Evolutionary conservation across 2,797 vertebrate genomes (phyloP), one percentile per base, ranked within the genome.

Genomic region (Rhinophrynus dorsalis): DNA sequence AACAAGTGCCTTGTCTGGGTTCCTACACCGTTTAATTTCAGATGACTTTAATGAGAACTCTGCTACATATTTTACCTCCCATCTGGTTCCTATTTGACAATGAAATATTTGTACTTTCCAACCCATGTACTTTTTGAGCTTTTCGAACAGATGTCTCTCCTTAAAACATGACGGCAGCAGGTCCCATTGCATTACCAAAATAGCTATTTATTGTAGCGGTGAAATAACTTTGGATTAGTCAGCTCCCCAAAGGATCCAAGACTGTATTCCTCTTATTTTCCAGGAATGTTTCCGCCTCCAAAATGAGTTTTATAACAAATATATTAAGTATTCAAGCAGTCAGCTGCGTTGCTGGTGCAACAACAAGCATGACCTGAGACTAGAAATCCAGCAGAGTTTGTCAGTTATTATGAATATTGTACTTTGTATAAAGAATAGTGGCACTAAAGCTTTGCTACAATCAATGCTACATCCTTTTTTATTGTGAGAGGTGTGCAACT

Each of bases 61-160:
- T 24, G 81, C 84, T 83, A 85, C 84, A 88, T 83, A 88, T 87
- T 92, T 86, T 75, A 88, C 86, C 86, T 87, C 84, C 89, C 91
- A 92, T 91, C 89, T 93, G 90, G 87, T 81, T 79, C 76, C 82
- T 78, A 84, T 86, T 89, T 89, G 85, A 94, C 91, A 94, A 93
- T 89, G 91, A 90, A 89, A 86, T 81, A 83, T 88, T 90, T 93
- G 89, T 90, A 80, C 33, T 57, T 82, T 82, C 82, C 80, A 78
- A 85, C 77, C 84, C 78, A 70, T 74, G 75, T 77, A 83, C 77
- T 76, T 84, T 83, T 77, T 77, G 77, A 83, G 64, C 70, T 86
- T 81, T 70, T 74, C 83, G 88, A 88, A 84, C 92, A 93, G 89
- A 93, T 92, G 90, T 90, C 89, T 88, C 78, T 23, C 76, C 80